A percentile compares a stretch with the other conserved stretches of the same genome.
phyloP scores from a whole-genome alignment of 1,140 invertebrate species.

The Drosophila arizonae region DNA sequence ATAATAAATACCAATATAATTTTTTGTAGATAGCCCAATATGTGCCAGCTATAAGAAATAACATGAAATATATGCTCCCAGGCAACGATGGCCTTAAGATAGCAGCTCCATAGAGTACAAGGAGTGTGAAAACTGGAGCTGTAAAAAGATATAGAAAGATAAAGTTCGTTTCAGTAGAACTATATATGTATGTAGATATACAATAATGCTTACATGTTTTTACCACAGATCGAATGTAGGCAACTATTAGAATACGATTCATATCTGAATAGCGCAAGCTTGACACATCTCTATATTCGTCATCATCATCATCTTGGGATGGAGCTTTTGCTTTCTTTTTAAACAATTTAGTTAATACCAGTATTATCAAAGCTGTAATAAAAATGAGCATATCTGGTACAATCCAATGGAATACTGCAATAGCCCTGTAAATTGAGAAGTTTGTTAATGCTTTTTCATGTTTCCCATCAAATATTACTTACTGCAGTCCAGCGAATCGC shows the following conservation, averaged over 20 bases:
- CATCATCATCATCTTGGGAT: conserved; percentile 54
- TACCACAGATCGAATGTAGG: conserved; percentile 52
- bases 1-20: conserved; percentile 83
- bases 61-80: conserved; percentile 91
- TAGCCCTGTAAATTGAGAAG: conserved; percentile 15
- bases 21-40: conserved; percentile 93
- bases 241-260: conserved; percentile 51
- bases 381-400: conserved; percentile 86
- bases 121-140: conserved; percentile 89
- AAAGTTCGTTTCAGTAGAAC: background rate
- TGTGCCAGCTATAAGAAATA: conserved; percentile 92
- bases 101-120: conserved; percentile 89
- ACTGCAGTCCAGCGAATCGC: conserved; percentile 43
- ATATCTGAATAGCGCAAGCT: conserved; percentile 41
- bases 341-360: conserved; percentile 68
- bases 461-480: background rate
- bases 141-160: conserved; percentile 79
- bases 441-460: background rate
- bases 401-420: conserved; percentile 82
- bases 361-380: conserved; percentile 82
- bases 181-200: background rate
- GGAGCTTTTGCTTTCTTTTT: background rate
- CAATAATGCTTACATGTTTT: conserved; percentile 48
- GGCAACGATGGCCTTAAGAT: conserved; percentile 91
- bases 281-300: conserved; percentile 68